Conservation (phyloP, 2,113 vertebrate genomes). For the Pandion haliaetus region DNA sequence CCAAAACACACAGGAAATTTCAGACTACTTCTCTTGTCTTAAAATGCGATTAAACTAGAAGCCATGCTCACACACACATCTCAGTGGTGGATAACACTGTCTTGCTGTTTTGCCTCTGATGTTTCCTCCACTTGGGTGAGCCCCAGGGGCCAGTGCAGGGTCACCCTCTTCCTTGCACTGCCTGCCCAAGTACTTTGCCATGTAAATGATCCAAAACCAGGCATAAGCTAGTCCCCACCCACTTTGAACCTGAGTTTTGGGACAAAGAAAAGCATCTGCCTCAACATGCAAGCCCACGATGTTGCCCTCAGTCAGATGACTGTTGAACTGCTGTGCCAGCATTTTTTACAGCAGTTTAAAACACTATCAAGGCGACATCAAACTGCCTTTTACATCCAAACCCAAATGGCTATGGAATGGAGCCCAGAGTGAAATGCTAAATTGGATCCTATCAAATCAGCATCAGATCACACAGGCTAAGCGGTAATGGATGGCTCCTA, state of each 20-base stretch:
- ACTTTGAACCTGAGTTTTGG: neutral
- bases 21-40: neutral
- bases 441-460: constrained; percentile 79
- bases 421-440: constrained; percentile 77
- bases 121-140: neutral
- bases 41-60: neutral
- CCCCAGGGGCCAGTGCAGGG: fast-evolving
- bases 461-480: constrained; percentile 65
- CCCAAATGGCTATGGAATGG: constrained; percentile 73
- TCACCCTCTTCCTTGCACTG: neutral
- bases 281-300: neutral
- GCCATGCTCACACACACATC: fast-evolving
- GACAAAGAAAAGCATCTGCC: neutral
- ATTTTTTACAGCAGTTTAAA: constrained; percentile 74
- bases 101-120: neutral
- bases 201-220: fast-evolving
- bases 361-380: constrained; percentile 75
- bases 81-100: neutral
- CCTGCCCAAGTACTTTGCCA: neutral
- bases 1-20: neutral
- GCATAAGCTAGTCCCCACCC: neutral
- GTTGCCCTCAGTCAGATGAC: neutral
- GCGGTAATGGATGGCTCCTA: constrained; percentile 71
- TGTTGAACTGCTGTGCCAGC: constrained; percentile 59
- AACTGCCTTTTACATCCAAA: constrained; percentile 70